Conservation (phyloP, 2,888 invertebrate genomes). For the Drosophila setosimentum region DNA sequence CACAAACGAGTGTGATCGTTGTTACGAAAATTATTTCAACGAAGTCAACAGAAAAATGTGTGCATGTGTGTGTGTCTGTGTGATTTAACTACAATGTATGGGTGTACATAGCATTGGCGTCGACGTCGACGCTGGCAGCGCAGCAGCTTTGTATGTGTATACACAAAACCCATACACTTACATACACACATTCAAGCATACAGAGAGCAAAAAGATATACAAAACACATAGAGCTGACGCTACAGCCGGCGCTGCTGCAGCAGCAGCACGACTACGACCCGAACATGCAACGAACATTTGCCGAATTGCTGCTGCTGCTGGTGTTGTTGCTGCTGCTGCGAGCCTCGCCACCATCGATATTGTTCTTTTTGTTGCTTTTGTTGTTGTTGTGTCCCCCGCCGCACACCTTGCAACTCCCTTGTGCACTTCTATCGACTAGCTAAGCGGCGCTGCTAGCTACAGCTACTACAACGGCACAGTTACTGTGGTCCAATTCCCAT, state of each 20-base stretch:
- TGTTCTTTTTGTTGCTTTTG: conserved; percentile 30
- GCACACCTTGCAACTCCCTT: conserved; percentile 59
- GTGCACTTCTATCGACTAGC: conserved; percentile 61
- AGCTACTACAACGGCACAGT: conserved; percentile 40
- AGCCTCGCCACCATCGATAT: conserved; percentile 10
- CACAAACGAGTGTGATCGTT: conserved; percentile 85
- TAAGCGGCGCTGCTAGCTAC: conserved; percentile 53
- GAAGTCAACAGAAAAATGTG: conserved; percentile 80
- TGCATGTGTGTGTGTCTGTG: conserved; percentile 34
- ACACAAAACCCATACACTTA: conserved; percentile 25
- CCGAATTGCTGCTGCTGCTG: conserved; percentile 57
- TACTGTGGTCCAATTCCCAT: conserved; percentile 43
- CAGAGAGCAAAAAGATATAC: conserved; percentile 61
- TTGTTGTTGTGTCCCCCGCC: conserved; percentile 32
- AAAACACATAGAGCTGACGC: conserved; percentile 48
- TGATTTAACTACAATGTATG: conserved; percentile 12
- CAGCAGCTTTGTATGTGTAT: conserved; percentile 64
- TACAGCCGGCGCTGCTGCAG: conserved; percentile 44
- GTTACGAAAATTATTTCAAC: conserved; percentile 82
- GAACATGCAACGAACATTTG: conserved; percentile 71
- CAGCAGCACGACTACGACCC: conserved; percentile 46
- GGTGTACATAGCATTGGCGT: conserved; percentile 47
- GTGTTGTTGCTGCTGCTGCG: conserved; percentile 15
- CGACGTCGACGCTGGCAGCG: conserved; percentile 54
- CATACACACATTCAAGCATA: conserved; percentile 21